These are phyloP conservation scores for Poliocrania exsul DNA, from an alignment of 2,797 vertebrate genomes.

Conservation along the genomic window DNA sequence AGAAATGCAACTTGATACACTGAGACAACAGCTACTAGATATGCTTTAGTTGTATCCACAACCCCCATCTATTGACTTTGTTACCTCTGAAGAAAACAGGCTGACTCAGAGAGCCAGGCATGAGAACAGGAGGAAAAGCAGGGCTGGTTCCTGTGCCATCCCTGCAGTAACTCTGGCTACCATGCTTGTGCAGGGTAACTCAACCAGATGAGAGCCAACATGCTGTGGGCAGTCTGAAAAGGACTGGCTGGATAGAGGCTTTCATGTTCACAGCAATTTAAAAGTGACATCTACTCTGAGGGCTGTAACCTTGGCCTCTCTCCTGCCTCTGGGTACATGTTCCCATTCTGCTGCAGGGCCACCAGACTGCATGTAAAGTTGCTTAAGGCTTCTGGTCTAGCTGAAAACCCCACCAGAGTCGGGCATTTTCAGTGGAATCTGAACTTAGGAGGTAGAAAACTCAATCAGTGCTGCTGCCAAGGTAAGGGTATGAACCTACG, in stretches of 20 bases:
- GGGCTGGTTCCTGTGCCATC: fast-evolving
- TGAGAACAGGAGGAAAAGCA: fast-evolving
- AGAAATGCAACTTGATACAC: background rate
- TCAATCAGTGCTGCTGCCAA: fast-evolving
- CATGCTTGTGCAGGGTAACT: fast-evolving
- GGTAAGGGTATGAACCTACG: fast-evolving
- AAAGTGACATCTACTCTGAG: background rate
- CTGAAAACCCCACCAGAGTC: background rate
- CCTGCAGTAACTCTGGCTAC: background rate
- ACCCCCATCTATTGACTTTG: background rate
- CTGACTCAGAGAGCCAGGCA: background rate
- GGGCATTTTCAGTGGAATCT: background rate
- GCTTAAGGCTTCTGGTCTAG: background rate
- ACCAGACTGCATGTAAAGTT: background rate
- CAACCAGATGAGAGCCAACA: fast-evolving
- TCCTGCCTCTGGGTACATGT: background rate
- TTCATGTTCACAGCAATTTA: background rate
- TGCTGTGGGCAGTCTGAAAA: fast-evolving
- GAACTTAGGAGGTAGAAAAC: background rate
- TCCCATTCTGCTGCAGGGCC: background rate
- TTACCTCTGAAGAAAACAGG: background rate
- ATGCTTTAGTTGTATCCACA: background rate
- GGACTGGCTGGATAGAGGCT: background rate
- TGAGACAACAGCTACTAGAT: background rate
- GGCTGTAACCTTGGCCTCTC: background rate